These are phyloP conservation scores for Orycteropus afer DNA, from an alignment of 2,113 vertebrate species.

Conservation along the genomic window DNA sequence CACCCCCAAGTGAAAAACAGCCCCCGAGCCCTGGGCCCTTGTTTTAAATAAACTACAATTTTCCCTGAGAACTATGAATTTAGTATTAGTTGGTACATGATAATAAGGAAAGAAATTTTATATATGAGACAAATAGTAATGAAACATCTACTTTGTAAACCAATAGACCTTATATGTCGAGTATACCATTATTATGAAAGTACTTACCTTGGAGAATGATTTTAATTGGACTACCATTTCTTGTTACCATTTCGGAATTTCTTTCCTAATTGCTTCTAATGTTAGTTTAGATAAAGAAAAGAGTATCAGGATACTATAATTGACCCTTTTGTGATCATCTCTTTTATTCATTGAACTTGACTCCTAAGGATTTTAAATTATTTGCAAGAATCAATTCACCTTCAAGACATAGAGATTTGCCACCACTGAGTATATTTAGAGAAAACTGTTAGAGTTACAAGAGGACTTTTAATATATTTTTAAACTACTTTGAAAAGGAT, in stretches of 20 bases:
- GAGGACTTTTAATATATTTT: neutral
- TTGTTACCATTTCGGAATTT: neutral
- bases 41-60: neutral
- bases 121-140: neutral
- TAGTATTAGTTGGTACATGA: neutral
- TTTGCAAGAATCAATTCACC: constrained; percentile 12
- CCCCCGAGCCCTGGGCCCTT: no score
- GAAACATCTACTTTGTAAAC: neutral
- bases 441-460: neutral
- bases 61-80: neutral
- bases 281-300: constrained; percentile 4
- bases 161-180: neutral
- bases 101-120: neutral
- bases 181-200: neutral
- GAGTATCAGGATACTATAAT: neutral
- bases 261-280: neutral
- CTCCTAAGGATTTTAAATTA: neutral
- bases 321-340: neutral
- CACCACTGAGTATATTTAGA: neutral
- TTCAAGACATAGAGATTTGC: constrained; percentile 21
- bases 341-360: neutral
- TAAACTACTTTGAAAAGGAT: neutral
- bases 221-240: neutral
- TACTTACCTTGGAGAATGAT: neutral
- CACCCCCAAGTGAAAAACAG: no score